Evolutionary conservation across 92 coral and sea anemone species (phyloP).

Genomic region (Zoanthus solanderi): DNA sequence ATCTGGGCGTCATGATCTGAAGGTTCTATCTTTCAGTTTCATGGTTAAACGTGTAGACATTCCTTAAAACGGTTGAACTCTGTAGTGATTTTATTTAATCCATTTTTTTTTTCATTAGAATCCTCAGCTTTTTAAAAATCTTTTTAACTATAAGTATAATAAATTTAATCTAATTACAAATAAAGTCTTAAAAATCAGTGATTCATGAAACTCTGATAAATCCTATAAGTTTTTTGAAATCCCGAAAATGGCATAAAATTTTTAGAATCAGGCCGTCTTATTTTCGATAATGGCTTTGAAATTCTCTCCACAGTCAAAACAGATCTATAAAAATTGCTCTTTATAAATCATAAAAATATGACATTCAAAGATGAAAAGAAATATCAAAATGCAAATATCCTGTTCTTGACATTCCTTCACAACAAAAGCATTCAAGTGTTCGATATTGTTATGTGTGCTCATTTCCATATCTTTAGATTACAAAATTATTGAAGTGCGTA

Average conservation of each 20-base stretch:
- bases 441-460: background rate
- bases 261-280: background rate
- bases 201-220: background rate
- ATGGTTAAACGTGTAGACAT: too few relatives aligned
- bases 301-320: background rate
- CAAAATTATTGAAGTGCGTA: background rate
- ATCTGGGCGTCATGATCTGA: too few relatives aligned
- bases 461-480: background rate
- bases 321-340: background rate
- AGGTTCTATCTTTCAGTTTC: too few relatives aligned
- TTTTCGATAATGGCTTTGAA: background rate
- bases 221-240: background rate
- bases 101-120: too few relatives aligned
- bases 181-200: background rate
- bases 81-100: too few relatives aligned
- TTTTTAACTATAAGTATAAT: too few relatives aligned
- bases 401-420: background rate
- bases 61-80: too few relatives aligned
- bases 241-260: background rate
- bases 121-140: too few relatives aligned
- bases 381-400: background rate
- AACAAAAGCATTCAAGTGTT: conserved; percentile 21
- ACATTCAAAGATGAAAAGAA: background rate
- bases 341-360: background rate
- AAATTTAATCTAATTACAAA: too few relatives aligned